Base-by-base conservation (phyloP, 2,888 invertebrate genomes). In the Polyommatus icarus region DNA sequence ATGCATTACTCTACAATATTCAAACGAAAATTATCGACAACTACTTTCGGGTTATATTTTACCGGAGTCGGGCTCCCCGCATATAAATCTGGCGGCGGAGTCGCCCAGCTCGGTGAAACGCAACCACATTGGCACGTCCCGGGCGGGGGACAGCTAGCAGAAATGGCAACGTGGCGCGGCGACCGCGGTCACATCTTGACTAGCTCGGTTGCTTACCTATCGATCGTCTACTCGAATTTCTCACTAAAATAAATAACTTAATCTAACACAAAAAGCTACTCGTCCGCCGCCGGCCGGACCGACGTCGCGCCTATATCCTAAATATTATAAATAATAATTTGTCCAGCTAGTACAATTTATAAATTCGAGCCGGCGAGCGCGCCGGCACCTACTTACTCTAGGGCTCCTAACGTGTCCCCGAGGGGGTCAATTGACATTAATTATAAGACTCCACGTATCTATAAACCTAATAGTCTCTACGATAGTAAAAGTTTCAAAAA, bases 201-300 rank as follows among this genome's bases (percentile, higher is more conserved):
- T 93, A 93, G 93, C 92, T 92, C 89, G 87, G 89, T 92, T 91
- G 91, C 91, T 90, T 89, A 91, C 87, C 85, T 89, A 90, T 87
- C 88, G 86, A 89, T 88, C 88, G 85, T 87, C 85, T 88, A 88
- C 87, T 88, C 88, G 86, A 87, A 85, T 88, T 84, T 87, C 90
- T 91, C 91, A 90, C 93, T 91, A 91, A 91, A 93, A 93, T 93
- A 93, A 93, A 93, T 93, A 91, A 93, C 91, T 92, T 92, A 92
- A 76, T 59, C 86, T 88, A 87, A 89, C 86, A 87, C 87, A 85
- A 86, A 89, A 84, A 86, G 85, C 88, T 88, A 83, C 84, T 73
- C 73, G 59, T 40, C 24, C 54, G 73, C 20, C 59, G 77, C 71
- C 73, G 40, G 54, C 72, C 76, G 83, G 84, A 80, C 82, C 77